Base-by-base conservation (phyloP, 2,113 vertebrate genomes). In the Alces alces region DNA sequence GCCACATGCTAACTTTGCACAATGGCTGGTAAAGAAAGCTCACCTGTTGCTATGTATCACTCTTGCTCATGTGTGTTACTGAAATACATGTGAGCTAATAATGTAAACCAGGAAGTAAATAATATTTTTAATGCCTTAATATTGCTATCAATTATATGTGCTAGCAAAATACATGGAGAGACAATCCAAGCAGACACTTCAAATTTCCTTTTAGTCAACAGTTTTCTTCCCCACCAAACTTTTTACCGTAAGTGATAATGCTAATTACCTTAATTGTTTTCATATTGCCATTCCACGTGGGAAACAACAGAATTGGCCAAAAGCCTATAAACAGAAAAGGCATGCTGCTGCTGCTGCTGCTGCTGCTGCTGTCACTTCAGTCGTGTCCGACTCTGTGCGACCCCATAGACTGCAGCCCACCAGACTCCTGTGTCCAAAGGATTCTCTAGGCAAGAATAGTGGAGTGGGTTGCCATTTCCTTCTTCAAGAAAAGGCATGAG, bases 21-120 rank as follows among this genome's bases (percentile, higher is more conserved):
- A 73, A 39, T 39, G 66, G n/a, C 36, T 73, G 36, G n/a, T 39
- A 73, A 73, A 73, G 39, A 96, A 98, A 93, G 86, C 36, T 89
- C 76, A 89, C 93, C 94, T 96, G 52, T 85, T 91, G 66, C n/a
- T 82, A 47, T 88, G 33, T 91, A 70, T 96, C 96, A 60, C 16
- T 95, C 95, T 91, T 96, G 85, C 64, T 91, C 96, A 55, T 82
- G 54, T 61, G 89, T 95, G 45, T 95, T 96, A 96, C 96, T 92
- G 80, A 96, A 96, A 96, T 93, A 96, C 47, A 93, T n/a, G 33
- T 94, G 70, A 80, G 60, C 60, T 96, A 95, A 88, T 86, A 82
- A 91, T 96, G 88, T 80, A 97, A 96, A 70, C 45, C 57, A 54
- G 80, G 50, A 82, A 96, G 90, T 92, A 95, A 93, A 97, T 11